Base-by-base conservation (phyloP, 2,113 vertebrate genomes). In the Phalacrocorax brasilianus region DNA sequence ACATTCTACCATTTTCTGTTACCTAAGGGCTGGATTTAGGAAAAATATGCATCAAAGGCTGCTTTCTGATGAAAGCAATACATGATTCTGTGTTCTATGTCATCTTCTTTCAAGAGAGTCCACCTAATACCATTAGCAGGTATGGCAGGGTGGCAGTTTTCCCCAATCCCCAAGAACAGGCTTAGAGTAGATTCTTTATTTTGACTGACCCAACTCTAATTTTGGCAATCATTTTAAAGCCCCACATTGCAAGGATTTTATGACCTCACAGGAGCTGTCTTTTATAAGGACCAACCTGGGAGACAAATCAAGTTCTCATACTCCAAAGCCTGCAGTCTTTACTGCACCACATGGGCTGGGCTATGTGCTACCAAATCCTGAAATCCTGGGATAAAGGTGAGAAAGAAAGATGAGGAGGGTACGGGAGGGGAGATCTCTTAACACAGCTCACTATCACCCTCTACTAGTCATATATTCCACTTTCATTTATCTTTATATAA, bases 1-100 rank as follows among this genome's bases (percentile, higher is more conserved):
- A 85, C 32, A 33, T 83, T 90, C 55, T 85, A 87, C 82, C 20
- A 56, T 88, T 90, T 89, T 94, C 81, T 92, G 23, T 88, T 95
- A 93, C 91, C 62, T 45, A 66, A 62, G 38, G 58, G 26, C 26
- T 82, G 28, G 58, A 79, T 85, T 84, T 56, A 50, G 52, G 66
- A 72, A 62, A 92, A 95, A 78, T 30, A 35, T 7, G 2, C 35
- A 70, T 65, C 63, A 65, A 82, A 81, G 14, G 8, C 47, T 71
- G n/a, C n/a, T 76, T 66, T 50, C 4, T 65, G 49, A 62, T 3
- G 2, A 72, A 89, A 91, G 19, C 8, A 85, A 45, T n/a, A 58
- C 20, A 10, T 6, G 22, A 59, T 85, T 59, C 66, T 85, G 16
- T 19, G 56, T 32, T 52, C 62, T 53, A 3, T 38, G 42, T 27